Percentiles rank a stretch among this genome's conserved stretches.
Evolutionary conservation across 2,888 invertebrate genomes (phyloP).

Genomic region (Amphipoea oculea): DNA sequence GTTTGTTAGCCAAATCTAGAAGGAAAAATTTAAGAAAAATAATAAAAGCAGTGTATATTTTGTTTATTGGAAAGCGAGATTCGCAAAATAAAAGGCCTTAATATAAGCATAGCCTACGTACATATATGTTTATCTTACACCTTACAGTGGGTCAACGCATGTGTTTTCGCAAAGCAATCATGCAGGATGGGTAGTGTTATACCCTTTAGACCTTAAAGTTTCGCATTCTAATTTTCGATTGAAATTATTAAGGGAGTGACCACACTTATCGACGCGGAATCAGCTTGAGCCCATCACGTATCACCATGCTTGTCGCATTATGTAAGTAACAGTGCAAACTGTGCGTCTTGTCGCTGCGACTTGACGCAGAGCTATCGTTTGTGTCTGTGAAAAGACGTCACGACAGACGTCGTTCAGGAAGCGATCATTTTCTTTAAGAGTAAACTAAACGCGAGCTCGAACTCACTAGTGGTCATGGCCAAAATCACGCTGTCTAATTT

Average conservation of each 20-base stretch:
- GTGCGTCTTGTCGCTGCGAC: neutral
- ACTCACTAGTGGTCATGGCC: too few species aligned
- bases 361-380: neutral
- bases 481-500: too few species aligned
- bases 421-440: neutral
- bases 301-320: neutral
- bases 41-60: conserved; percentile 30
- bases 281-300: neutral
- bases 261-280: neutral
- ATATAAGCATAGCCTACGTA: neutral
- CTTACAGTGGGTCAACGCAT: neutral
- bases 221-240: neutral
- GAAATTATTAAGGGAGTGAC: neutral
- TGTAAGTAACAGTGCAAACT: neutral
- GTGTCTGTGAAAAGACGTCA: neutral
- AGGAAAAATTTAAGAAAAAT: conserved; percentile 29
- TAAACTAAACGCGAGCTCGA: too few species aligned
- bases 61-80: neutral
- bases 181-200: conserved; percentile 8
- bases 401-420: neutral
- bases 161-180: conserved; percentile 16
- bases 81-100: neutral
- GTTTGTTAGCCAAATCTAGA: conserved; percentile 33
- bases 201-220: neutral
- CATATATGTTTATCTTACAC: neutral